These are phyloP conservation scores for Diaprepes abbreviatus DNA, from an alignment of 2,888 invertebrate species.

Conservation along the genomic window DNA sequence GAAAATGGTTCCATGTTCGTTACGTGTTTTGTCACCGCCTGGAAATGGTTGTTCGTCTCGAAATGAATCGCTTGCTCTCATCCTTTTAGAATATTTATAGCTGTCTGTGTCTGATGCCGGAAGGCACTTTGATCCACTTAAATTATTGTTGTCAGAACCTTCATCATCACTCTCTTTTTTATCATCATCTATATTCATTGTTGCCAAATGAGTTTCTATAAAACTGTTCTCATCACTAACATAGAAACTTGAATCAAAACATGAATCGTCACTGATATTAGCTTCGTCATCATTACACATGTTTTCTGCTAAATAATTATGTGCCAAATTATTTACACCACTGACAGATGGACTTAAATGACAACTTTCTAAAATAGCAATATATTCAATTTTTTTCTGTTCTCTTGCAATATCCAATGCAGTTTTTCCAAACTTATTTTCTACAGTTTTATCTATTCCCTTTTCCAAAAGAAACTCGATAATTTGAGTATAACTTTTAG, in stretches of 20 bases:
- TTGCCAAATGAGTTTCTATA: not conserved
- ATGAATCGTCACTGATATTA: not conserved
- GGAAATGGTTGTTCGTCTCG: not conserved
- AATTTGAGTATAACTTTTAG: not conserved
- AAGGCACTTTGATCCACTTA: not conserved
- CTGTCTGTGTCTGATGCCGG: not conserved
- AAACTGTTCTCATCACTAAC: not conserved
- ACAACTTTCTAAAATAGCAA: too few relatives aligned
- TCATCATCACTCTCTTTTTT: not conserved
- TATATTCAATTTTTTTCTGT: not conserved
- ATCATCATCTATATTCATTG: not conserved
- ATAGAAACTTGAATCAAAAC: not conserved
- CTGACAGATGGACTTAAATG: too few relatives aligned
- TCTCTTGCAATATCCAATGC: slow-evolving; percentile 4
- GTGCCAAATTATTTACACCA: too few relatives aligned
- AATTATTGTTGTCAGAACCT: not conserved
- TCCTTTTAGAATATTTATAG: not conserved
- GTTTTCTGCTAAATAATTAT: too few relatives aligned
- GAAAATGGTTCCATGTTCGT: slow-evolving; percentile 12
- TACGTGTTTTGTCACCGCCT: not conserved
- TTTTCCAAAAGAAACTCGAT: not conserved
- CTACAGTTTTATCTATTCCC: not conserved
- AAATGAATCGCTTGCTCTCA: not conserved
- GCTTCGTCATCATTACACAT: too few relatives aligned
- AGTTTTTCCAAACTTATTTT: not conserved